phyloP scores from a whole-genome alignment of 2,113 vertebrate genomes.

The Clupea harengus region DNA sequence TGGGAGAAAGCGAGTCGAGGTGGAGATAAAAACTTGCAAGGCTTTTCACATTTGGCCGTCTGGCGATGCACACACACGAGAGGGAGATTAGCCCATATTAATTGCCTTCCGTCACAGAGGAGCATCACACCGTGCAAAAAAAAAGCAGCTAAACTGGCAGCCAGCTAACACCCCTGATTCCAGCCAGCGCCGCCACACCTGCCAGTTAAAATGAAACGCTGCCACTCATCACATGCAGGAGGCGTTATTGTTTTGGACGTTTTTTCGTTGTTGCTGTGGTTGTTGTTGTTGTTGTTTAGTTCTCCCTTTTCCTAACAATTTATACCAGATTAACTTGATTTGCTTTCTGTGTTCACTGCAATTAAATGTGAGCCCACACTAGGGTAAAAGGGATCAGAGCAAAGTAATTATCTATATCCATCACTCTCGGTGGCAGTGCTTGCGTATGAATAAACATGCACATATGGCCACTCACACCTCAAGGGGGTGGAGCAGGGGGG shows the following conservation, averaged over 20 bases:
- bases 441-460: conserved; percentile 60
- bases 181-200: conserved; percentile 34
- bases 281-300: conserved; percentile 20
- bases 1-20: neutral
- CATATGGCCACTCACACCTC: conserved; percentile 61
- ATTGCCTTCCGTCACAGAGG: conserved; percentile 49
- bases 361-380: conserved; percentile 44
- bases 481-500: conserved; percentile 42
- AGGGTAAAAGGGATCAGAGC: conserved; percentile 49
- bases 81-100: conserved; percentile 47
- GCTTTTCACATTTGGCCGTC: conserved; percentile 36
- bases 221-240: conserved; percentile 18
- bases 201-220: conserved; percentile 31
- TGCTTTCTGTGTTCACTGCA: conserved; percentile 39
- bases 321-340: conserved; percentile 44
- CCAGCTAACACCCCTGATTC: conserved; percentile 32
- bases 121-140: conserved; percentile 43
- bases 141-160: conserved; percentile 35
- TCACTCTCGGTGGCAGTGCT: conserved; percentile 46
- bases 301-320: conserved; percentile 22
- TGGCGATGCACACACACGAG: conserved; percentile 35
- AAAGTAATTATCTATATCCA: conserved; percentile 57
- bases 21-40: conserved; percentile 16
- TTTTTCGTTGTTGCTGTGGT: neutral
- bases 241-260: conserved; percentile 21